Base-by-base conservation (phyloP, 2,113 vertebrate species). In the Brachirus orientalis region DNA sequence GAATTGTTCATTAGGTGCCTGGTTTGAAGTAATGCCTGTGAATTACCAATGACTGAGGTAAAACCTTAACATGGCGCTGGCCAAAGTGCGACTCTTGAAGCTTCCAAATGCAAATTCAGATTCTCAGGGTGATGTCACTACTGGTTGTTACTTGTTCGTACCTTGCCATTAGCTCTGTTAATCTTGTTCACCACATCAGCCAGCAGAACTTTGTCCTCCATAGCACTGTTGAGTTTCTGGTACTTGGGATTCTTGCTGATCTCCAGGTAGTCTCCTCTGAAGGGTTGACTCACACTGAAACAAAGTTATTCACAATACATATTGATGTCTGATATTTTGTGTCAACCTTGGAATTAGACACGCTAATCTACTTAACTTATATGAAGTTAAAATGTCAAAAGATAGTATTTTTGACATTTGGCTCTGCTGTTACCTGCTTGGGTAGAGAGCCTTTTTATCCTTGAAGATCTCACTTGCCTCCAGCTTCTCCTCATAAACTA, bases 401-500 rank as follows among this genome's bases (percentile, higher is more conserved):
- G 7, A 20, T 10, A 35, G 38, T 10, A n/a, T n/a, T n/a, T n/a
- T n/a, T n/a, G n/a, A n/a, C n/a, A n/a, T n/a, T n/a, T n/a, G 38
- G 38, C 17, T 41, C 1, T 35, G 54, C 4, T 10, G 2, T 22
- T 62, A 87, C 98, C 97, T 99, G 91, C 95, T 95, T 19, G 96
- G 95, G 82, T 99, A 99, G 46, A 98, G 93, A 74, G 96, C 94
- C 86, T 99, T 99, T 84, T 97, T 98, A 88, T 97, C 95, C 88
- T 98, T 98, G 92, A 99, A 99, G 85, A 99, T 93, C 87, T 98
- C 94, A 17, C 98, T 99, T 43, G 98, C 97, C 91, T 97, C 95
- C 80, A 99, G 94, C 81, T 99, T 99, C 88, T 99, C 98, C 83
- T 98, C 95, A 60, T 94, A 99, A 74, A 98, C 91, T 0, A 95